These are phyloP conservation scores for Apodemus agrarius DNA, from an alignment of 2,797 vertebrate species.

Conservation along the genomic window DNA sequence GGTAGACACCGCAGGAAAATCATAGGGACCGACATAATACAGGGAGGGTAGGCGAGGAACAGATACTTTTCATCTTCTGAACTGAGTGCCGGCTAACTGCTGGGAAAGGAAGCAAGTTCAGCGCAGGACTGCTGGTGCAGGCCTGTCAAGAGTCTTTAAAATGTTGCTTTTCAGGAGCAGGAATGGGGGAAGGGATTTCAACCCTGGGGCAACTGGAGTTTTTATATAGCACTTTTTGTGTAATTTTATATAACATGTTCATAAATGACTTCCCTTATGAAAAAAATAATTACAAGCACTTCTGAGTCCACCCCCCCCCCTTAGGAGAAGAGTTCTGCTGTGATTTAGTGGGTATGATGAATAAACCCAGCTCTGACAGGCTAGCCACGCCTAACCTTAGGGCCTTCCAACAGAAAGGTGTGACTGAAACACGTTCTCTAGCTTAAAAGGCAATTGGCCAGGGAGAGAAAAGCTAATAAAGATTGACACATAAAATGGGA, in stretches of 20 bases:
- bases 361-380: background rate
- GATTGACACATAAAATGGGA: constrained; percentile 38
- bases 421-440: background rate
- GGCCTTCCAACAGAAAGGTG: background rate
- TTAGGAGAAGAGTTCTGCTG: background rate
- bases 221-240: background rate
- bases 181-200: background rate
- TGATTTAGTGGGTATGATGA: background rate
- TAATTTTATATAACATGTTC: background rate
- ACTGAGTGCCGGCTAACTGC: background rate
- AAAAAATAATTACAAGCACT: constrained; percentile 7
- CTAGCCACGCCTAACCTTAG: background rate
- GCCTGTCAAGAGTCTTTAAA: background rate
- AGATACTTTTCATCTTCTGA: background rate
- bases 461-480: background rate
- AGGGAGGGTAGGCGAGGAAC: background rate
- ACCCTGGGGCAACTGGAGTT: no score
- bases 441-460: background rate
- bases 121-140: background rate
- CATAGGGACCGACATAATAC: background rate
- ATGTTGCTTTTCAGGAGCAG: background rate
- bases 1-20: background rate
- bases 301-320: background rate
- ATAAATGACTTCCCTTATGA: background rate
- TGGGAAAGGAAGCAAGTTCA: background rate